phyloP scores from a whole-genome alignment of 2,113 vertebrate genomes.

The Cyrtonyx montezumae region DNA sequence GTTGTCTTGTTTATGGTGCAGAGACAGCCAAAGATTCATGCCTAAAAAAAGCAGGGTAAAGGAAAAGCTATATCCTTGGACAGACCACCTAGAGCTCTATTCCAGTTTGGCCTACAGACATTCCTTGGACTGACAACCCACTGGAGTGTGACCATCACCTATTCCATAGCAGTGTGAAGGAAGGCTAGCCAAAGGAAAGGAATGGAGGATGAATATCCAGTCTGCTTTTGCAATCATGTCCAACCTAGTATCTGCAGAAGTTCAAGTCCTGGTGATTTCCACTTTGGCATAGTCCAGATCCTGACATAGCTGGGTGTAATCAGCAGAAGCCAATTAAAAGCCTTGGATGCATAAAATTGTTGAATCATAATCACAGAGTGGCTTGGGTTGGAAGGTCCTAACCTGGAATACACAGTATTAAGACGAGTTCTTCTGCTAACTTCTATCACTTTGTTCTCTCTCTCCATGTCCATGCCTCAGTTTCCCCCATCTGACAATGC shows the following conservation, averaged over 20 bases:
- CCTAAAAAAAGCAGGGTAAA: neutral
- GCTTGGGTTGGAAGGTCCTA: no score
- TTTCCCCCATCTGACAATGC: neutral
- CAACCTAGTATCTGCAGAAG: neutral
- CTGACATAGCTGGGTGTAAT: accelerated
- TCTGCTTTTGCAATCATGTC: neutral
- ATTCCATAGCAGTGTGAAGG: accelerated
- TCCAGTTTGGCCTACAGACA: neutral
- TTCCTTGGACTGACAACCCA: accelerated
- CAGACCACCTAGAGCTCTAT: neutral
- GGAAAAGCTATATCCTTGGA: neutral
- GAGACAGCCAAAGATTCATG: neutral
- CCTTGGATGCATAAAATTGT: accelerated
- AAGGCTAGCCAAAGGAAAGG: neutral
- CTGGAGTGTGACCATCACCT: neutral
- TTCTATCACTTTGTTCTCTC: neutral
- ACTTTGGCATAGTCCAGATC: neutral
- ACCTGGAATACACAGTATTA: no score
- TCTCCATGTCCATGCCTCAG: neutral
- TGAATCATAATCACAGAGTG: no score
- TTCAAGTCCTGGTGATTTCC: neutral
- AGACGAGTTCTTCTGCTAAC: neutral
- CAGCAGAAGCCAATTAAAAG: neutral
- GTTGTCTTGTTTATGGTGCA: neutral
- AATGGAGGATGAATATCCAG: neutral